Evolutionary conservation across 2,888 invertebrate species (phyloP), one percentile per base, ranked within the genome.

Genomic region (Ceriagrion tenellum): DNA sequence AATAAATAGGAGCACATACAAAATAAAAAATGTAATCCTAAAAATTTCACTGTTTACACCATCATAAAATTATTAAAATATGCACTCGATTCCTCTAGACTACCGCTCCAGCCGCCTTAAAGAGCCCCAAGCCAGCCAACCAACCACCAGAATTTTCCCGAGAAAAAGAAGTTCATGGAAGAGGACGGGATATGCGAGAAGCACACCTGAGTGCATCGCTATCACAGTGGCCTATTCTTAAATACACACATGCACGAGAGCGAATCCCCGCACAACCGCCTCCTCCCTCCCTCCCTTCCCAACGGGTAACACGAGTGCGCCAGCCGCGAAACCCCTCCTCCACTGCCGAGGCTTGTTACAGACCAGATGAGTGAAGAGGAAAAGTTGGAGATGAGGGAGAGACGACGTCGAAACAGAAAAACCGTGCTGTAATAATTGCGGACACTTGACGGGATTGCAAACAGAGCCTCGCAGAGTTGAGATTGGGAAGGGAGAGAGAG

Each of bases 381-480:
- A 91, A 6, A 23, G 63, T 30, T 13, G 40, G 91, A 55, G 16
- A 91, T 2, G 91, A 26, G n/a, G 18, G 35, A 59, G n/a, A 55
- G 13, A 90, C 30, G 47, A 47, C 47, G 47, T 47, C 47, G 47
- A 63, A 91, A 91, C 59, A 30, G n/a, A 69, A 69, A 69, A 81
- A 81, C 13, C 16, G 12, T 40, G 2, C 47, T n/a, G 69, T 26
- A 93, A 93, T 93, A 93, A 93, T 93, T 93, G 93, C 93, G 69
- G 93, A 69, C 93, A 93, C 93, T 93, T 93, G 26, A 47, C 93
- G 93, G 93, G 47, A 93, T 93, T 69, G 69, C 93, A 47, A 93
- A 69, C 69, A 63, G 93, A 35, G 81, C 35, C 30, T 35, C 81
- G 16, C 35, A 35, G 13, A 3, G 81, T 59, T 26, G 81, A 35